These are phyloP conservation scores for Corapipo altera DNA, from an alignment of 2,113 vertebrate species.

Conservation along the genomic window DNA sequence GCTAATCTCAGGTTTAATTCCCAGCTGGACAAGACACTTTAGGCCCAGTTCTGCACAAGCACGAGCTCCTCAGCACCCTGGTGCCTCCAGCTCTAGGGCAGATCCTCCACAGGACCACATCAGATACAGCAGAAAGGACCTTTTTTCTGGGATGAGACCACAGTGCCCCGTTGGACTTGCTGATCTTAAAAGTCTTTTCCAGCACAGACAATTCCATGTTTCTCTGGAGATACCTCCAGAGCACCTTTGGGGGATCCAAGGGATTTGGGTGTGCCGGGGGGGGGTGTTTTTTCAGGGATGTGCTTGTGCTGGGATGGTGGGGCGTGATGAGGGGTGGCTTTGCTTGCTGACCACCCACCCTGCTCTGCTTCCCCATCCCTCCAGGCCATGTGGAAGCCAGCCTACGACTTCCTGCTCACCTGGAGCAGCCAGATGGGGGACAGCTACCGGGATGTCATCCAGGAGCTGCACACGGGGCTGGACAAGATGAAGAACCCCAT, in stretches of 20 bases:
- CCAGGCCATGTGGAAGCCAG: slow-evolving; percentile 99
- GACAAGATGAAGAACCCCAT: slow-evolving; percentile 98
- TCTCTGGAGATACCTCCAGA: background rate
- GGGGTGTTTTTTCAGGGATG: accelerated
- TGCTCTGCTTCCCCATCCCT: background rate
- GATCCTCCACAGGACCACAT: background rate
- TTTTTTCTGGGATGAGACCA: background rate
- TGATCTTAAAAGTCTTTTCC: background rate
- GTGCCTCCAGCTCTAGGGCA: background rate
- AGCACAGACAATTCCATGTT: accelerated
- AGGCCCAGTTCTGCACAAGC: background rate
- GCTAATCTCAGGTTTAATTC: background rate
- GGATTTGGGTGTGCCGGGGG: background rate
- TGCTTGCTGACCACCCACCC: background rate
- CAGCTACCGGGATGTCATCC: slow-evolving; percentile 95
- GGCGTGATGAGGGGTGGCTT: background rate
- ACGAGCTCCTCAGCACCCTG: background rate
- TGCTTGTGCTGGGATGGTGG: background rate
- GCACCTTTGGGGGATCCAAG: background rate
- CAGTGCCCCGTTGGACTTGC: background rate
- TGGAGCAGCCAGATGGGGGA: slow-evolving; percentile 97
- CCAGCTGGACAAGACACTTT: background rate
- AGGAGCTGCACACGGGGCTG: slow-evolving; percentile 92
- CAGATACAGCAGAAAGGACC: background rate
- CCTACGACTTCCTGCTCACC: slow-evolving; percentile 93